phyloP scores from a whole-genome alignment of 2,888 invertebrate species.

The Drosophila merina region DNA sequence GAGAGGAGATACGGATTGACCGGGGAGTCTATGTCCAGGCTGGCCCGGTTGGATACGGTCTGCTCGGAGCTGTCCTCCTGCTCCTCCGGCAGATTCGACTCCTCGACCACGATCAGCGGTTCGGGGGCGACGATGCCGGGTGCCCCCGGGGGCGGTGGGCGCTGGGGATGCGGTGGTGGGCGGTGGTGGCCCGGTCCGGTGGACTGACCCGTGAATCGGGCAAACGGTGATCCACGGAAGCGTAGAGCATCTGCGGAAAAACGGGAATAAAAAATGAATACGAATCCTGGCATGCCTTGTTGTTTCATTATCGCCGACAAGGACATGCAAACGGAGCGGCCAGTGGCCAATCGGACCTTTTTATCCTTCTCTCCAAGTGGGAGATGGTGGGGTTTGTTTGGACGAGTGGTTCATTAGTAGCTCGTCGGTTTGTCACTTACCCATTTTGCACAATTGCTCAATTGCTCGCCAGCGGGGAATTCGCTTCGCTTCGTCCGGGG shows the following conservation, averaged over 20 bases:
- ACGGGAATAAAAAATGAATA: no score
- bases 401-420: constrained; percentile 19
- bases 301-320: neutral
- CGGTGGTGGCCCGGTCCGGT: constrained; percentile 41
- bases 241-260: constrained; percentile 82
- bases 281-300: neutral
- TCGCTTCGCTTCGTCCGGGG: constrained; percentile 19
- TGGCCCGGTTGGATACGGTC: constrained; percentile 86
- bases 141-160: constrained; percentile 6
- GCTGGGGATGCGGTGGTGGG: constrained; percentile 17
- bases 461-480: constrained; percentile 65
- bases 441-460: constrained; percentile 66
- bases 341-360: constrained; percentile 1
- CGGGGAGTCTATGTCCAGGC: constrained; percentile 91
- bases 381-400: neutral
- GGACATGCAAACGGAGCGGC: neutral
- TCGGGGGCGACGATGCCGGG: constrained; percentile 85
- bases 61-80: constrained; percentile 85
- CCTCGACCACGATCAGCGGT: constrained; percentile 93
- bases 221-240: constrained; percentile 89
- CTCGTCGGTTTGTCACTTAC: constrained; percentile 49
- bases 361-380: neutral
- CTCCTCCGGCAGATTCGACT: constrained; percentile 88
- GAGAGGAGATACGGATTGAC: constrained; percentile 92
- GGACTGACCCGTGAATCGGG: constrained; percentile 84